phyloP scores from a whole-genome alignment of 2,888 invertebrate genomes.

The Harpalus rufipes region DNA sequence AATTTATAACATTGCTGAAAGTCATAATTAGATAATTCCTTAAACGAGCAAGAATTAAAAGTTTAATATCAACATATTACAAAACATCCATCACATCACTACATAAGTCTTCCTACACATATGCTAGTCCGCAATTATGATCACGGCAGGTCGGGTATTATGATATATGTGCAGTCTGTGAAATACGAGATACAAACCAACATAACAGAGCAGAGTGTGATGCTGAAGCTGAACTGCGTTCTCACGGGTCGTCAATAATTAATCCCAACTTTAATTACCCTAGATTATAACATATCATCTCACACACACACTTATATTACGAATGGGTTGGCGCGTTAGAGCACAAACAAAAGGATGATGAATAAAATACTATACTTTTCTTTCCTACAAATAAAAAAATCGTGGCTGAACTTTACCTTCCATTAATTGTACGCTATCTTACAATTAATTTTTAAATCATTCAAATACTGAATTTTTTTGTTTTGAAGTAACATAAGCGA shows the following conservation, averaged over 20 bases:
- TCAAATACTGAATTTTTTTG: too few relatives aligned
- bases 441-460: too few relatives aligned
- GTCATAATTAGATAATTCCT: slow-evolving; percentile 3
- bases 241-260: slow-evolving; percentile 67
- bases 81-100: not conserved
- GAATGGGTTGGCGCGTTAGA: not conserved
- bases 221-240: slow-evolving; percentile 52
- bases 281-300: slow-evolving; percentile 67
- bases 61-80: not conserved
- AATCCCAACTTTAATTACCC: slow-evolving; percentile 64
- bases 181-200: slow-evolving; percentile 43
- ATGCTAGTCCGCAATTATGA: slow-evolving; percentile 13
- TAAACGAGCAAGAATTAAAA: not conserved
- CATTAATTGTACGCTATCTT: too few relatives aligned
- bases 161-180: slow-evolving; percentile 48
- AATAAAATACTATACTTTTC: not conserved
- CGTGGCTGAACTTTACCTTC: too few relatives aligned
- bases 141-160: slow-evolving; percentile 29
- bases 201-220: slow-evolving; percentile 14
- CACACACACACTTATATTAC: slow-evolving; percentile 14
- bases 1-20: not conserved
- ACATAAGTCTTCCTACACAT: not conserved
- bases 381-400: too few relatives aligned
- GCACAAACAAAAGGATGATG: not conserved
- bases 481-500: too few relatives aligned